Evolutionary conservation across 2,113 vertebrate species (phyloP).

Genomic region (Hippocampus barbouri): DNA sequence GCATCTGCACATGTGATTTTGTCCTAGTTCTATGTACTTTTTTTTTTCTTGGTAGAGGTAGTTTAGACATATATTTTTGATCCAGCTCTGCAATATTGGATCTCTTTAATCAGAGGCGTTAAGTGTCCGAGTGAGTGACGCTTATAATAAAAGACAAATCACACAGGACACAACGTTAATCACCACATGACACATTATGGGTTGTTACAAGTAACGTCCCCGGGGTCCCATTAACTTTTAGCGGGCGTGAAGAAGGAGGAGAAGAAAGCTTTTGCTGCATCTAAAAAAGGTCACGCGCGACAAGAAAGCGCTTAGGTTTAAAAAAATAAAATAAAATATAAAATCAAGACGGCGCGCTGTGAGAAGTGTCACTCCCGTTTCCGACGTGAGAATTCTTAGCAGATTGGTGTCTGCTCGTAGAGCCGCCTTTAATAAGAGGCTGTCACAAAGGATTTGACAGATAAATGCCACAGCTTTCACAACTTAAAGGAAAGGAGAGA

Average conservation of each 20-base stretch:
- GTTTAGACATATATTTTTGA: neutral
- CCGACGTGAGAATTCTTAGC: slow-evolving; percentile 34
- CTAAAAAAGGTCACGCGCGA: neutral
- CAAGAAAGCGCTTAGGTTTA: neutral
- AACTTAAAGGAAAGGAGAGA: slow-evolving; percentile 18
- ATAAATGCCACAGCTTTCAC: slow-evolving; percentile 34
- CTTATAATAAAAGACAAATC: neutral
- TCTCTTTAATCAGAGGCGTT: neutral
- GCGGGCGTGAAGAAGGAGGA: slow-evolving; percentile 7
- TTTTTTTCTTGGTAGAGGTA: neutral
- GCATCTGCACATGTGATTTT: too few relatives aligned
- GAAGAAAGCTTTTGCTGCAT: neutral
- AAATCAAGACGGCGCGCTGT: slow-evolving; percentile 24
- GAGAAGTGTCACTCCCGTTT: slow-evolving; percentile 29
- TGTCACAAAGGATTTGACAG: slow-evolving; percentile 46
- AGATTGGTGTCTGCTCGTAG: slow-evolving; percentile 43
- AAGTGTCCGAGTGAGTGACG: neutral
- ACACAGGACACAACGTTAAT: neutral
- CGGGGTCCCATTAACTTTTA: slow-evolving; percentile 6
- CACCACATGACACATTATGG: neutral
- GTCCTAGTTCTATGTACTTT: too few relatives aligned
- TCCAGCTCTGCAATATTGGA: neutral
- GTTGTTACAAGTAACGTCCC: slow-evolving; percentile 5
- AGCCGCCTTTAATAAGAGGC: slow-evolving; percentile 40
- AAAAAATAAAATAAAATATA: neutral